phyloP scores from a whole-genome alignment of 2,113 vertebrate species.

The Rhombomys opimus region DNA sequence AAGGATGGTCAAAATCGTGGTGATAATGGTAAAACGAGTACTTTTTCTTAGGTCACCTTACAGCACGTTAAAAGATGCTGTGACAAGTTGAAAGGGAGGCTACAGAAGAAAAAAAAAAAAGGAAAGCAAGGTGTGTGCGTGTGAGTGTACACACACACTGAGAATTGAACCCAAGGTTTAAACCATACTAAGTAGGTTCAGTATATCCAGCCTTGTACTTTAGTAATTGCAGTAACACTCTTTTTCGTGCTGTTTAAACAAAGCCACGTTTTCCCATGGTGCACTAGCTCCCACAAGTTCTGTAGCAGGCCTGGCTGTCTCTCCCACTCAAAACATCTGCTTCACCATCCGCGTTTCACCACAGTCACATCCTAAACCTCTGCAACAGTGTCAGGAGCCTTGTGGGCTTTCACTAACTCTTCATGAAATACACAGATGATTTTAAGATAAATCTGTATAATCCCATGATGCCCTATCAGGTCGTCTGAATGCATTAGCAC shows the following conservation, averaged over 20 bases:
- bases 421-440: not conserved
- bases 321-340: not conserved
- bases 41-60: conserved; percentile 37
- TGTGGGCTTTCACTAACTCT: conserved; percentile 28
- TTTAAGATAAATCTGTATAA: not conserved
- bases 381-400: not conserved
- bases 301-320: not conserved
- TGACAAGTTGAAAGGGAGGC: not conserved
- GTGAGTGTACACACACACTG: not conserved
- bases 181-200: not conserved
- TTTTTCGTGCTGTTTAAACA: not conserved
- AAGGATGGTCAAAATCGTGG: conserved; percentile 2
- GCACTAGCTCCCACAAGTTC: not conserved
- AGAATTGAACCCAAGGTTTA: not conserved
- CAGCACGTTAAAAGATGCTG: not conserved
- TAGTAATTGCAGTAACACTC: not conserved
- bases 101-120: not conserved
- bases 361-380: not conserved
- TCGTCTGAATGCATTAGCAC: not conserved
- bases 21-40: not conserved
- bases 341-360: not conserved
- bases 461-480: not conserved
- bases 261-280: not conserved
- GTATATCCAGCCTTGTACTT: not conserved
- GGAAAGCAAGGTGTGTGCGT: too few relatives aligned